Evolutionary conservation across 2,797 vertebrate species (phyloP), one percentile per base, ranked within the genome.

Genomic region (Hybognathus amarus): DNA sequence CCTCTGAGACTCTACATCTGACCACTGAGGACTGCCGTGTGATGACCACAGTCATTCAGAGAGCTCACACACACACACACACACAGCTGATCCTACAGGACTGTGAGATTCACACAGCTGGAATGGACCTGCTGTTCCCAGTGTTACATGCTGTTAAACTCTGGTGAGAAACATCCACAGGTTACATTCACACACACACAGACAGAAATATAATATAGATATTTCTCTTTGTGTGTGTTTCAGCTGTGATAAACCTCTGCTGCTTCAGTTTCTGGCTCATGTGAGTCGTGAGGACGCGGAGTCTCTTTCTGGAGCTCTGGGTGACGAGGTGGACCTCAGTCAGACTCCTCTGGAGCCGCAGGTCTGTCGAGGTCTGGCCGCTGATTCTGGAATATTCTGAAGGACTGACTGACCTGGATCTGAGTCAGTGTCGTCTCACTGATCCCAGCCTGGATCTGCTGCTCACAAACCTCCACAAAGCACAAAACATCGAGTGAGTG

Each of bases 241-340:
- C 30, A 92, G 90, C 61, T 74, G 81, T 73, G 88, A 64, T 71
- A 90, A 91, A 86, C 42, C 56, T n/a, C 30, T 87, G 79, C 70
- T 92, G 33, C 59, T 90, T 71, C 89, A 80, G 85, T 87, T 93
- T 79, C 5, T 93, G 83, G 67, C 80, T 56, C 82, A 5, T 71
- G 83, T 74, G 52, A 61, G 20, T 36, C 64, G 0, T 77, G 85
- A 87, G 77, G 75, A 79, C 24, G 84, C 88, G 1, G 27, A 1
- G 52, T 82, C 79, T 83, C 87, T 93, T 76, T 87, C 85, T 24
- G 2, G 1, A 82, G 90, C 91, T 17, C 80, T 92, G 87, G 82
- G 59, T 80, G 83, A 79, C 82, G 80, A 91, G 47, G 63, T 93
- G 85, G 91, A 92, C 83, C 88, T 93, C 83, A 92, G 92, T 87